These are phyloP conservation scores for Ariopsis seemanni DNA, from an alignment of 2,113 vertebrate genomes.

Conservation along the genomic window DNA sequence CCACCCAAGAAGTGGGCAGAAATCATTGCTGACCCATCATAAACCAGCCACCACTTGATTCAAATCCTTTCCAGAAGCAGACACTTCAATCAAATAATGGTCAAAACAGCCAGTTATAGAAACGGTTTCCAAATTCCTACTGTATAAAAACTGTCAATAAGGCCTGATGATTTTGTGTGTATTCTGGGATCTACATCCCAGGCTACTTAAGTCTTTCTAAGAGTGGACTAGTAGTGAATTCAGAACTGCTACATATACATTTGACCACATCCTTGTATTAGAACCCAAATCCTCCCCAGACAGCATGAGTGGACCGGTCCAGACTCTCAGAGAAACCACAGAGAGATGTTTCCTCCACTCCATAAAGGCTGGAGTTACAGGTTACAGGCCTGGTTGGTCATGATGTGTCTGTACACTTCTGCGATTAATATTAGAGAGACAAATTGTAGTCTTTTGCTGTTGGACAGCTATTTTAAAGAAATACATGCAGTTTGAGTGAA, in stretches of 20 bases:
- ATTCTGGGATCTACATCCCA: neutral
- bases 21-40: neutral
- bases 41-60: neutral
- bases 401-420: neutral
- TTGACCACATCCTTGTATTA: conserved; percentile 69
- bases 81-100: neutral
- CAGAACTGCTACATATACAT: conserved; percentile 48
- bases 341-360: conserved; percentile 65
- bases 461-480: neutral
- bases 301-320: conserved; percentile 59
- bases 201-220: conserved; percentile 15
- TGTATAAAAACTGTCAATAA: neutral
- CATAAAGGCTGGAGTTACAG: conserved; percentile 48
- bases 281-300: conserved; percentile 63
- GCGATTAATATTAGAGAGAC: neutral
- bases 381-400: conserved; percentile 59
- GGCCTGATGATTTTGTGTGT: neutral
- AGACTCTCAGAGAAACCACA: conserved; percentile 72
- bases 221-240: neutral
- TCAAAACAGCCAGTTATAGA: neutral
- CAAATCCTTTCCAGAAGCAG: neutral
- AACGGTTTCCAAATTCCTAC: neutral
- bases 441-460: neutral
- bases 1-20: neutral
- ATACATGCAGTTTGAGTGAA: neutral